A percentile compares a stretch with the other conserved stretches of the same genome.
Conservation (phyloP, 2,113 vertebrate species). For the Scalopus aquaticus region DNA sequence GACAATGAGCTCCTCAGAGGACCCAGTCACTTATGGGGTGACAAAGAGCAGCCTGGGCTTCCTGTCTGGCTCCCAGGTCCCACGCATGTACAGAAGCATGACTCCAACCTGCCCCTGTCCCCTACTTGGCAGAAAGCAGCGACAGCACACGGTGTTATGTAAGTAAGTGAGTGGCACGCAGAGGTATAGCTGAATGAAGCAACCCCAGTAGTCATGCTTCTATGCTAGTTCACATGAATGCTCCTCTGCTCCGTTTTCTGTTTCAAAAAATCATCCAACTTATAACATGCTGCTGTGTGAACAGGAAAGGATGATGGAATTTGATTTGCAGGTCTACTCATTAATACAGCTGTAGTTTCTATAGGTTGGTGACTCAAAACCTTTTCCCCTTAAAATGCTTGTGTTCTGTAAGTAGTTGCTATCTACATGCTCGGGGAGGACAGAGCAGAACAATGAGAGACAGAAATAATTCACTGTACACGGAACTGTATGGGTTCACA, state of each 20-base stretch:
- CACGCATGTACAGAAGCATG: neutral
- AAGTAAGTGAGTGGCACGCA: neutral
- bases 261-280: neutral
- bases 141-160: neutral
- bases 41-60: neutral
- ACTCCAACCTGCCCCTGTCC: constrained; percentile 45
- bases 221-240: neutral
- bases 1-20: neutral
- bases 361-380: neutral
- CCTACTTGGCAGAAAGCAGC: constrained; percentile 36
- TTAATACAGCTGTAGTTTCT: constrained; percentile 19
- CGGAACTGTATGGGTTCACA: neutral
- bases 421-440: neutral
- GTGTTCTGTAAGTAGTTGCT: neutral
- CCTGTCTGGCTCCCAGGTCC: neutral
- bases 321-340: neutral
- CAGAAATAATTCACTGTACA: constrained; percentile 24
- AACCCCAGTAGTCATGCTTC: neutral
- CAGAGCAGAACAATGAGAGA: neutral
- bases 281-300: neutral
- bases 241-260: neutral
- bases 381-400: neutral
- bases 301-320: neutral
- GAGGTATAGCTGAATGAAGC: constrained; percentile 3
- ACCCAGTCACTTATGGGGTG: neutral